Evolutionary conservation across 2,797 vertebrate species (phyloP).

Genomic region (Phoxinus dragarum): DNA sequence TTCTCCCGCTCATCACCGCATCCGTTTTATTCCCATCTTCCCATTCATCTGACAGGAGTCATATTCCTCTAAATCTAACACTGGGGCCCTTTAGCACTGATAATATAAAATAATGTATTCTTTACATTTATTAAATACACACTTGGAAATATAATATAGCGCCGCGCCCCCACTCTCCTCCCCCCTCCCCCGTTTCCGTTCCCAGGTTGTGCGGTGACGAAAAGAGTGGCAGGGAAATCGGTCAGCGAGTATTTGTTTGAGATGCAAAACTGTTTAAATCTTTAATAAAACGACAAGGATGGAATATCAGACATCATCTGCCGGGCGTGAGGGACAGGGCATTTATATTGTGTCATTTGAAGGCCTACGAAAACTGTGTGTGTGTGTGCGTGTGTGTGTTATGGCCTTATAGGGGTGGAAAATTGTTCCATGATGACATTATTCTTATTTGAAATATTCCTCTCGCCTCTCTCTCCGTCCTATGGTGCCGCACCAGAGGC

Average conservation of each 20-base stretch:
- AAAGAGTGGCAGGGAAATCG: conserved; percentile 71
- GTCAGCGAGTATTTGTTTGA: conserved; percentile 74
- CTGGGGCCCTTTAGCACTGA: conserved; percentile 54
- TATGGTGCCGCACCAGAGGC: conserved; percentile 61
- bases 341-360: conserved; percentile 73
- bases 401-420: conserved; percentile 69
- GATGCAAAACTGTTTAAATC: conserved; percentile 79
- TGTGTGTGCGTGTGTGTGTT: conserved; percentile 37
- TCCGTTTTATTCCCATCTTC: conserved; percentile 59
- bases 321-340: conserved; percentile 67
- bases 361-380: conserved; percentile 57
- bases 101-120: conserved; percentile 71
- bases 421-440: conserved; percentile 73
- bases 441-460: conserved; percentile 74
- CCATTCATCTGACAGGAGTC: conserved; percentile 66
- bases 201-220: conserved; percentile 63
- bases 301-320: conserved; percentile 78
- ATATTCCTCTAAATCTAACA: conserved; percentile 65
- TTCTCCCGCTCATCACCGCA: conserved; percentile 50
- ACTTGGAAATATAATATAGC: conserved; percentile 71
- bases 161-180: conserved; percentile 36
- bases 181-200: conserved; percentile 34
- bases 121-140: conserved; percentile 76
- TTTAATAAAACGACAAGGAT: conserved; percentile 80
- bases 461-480: conserved; percentile 62